Base-by-base conservation (phyloP, 2,888 invertebrate genomes). In the Eulithis prunata region DNA sequence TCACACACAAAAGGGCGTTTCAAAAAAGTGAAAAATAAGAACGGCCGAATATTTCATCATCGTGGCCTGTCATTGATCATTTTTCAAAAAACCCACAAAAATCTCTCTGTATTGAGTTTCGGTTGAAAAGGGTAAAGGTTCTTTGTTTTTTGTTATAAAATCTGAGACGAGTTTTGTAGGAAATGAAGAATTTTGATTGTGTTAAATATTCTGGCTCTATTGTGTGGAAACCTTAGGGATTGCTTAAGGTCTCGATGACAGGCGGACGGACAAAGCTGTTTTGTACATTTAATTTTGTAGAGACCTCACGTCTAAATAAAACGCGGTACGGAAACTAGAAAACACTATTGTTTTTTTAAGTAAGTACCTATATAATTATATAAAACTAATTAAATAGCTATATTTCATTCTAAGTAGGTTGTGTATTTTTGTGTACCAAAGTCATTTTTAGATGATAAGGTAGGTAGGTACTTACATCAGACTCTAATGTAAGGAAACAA, bases 1-100 rank as follows among this genome's bases (percentile, higher is more conserved):
- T 88, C 86, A 81, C 76, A 77, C 77, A 77, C 77, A 81, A 81
- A 85, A 79, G 83, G 80, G 80, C 83, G 81, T 81, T 82, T 62
- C 62, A 69, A 71, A 72, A 68, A 61, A 57, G 57, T 43, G 51
- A 8, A 75, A 76, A 74, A 75, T 76, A 80, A 69, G 68, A 86
- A 84, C 77, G 71, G 68, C 76, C 78, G 82, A 78, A 88, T 86
- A 89, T 89, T 87, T 85, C 85, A 78, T 90, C 90, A 90, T 90
- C 89, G 89, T 90, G 78, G 80, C 71, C 85, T 89, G 91, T 90
- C 91, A 88, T 89, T 91, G 91, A 91, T 92, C 90, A 91, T 91
- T 90, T 91, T 88, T 88, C 85, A 89, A 91, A 90, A 90, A 90
- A 87, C 82, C 83, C 82, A 82, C 80, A 82, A 90, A 88, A 38